phyloP scores from a whole-genome alignment of 2,888 invertebrate species.

The Esperia sulphurella region DNA sequence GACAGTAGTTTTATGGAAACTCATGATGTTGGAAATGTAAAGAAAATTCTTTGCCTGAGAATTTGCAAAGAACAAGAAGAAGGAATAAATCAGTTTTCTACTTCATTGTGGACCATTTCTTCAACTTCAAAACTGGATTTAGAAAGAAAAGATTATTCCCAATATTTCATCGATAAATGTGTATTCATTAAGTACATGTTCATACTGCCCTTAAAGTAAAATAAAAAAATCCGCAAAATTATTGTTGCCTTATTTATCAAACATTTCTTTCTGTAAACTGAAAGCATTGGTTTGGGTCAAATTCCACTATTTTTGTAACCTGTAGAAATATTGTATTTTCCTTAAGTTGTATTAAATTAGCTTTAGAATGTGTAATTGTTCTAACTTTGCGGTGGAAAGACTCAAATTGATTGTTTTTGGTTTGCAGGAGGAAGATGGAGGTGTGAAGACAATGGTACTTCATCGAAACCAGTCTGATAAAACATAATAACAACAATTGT shows the following conservation, averaged over 20 bases:
- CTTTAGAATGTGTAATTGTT: constrained; percentile 24
- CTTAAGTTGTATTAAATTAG: constrained; percentile 16
- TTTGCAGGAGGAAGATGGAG: constrained; percentile 36
- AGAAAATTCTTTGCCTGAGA: neutral
- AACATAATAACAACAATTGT: too few species aligned
- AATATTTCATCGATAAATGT: too few species aligned
- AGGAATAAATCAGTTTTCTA: too few species aligned
- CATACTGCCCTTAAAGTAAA: neutral
- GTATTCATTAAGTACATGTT: too few species aligned
- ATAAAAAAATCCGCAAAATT: neutral
- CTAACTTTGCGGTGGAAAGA: constrained; percentile 46
- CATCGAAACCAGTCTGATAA: too few species aligned
- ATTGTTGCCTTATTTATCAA: neutral
- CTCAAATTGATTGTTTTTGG: constrained; percentile 61
- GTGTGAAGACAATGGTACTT: constrained; percentile 3
- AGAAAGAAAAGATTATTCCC: too few species aligned
- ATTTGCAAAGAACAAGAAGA: neutral
- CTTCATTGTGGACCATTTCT: too few species aligned
- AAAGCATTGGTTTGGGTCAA: constrained; percentile 65
- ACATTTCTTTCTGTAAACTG: constrained; percentile 1
- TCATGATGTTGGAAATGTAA: neutral
- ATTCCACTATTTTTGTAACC: constrained; percentile 44
- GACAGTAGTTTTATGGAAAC: neutral
- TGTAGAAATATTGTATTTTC: constrained; percentile 18
- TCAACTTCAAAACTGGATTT: too few species aligned